A percentile compares a stretch with the other conserved stretches of the same genome.
Evolutionary conservation across 2,113 vertebrate species (phyloP).

Genomic region (Chionomys nivalis): DNA sequence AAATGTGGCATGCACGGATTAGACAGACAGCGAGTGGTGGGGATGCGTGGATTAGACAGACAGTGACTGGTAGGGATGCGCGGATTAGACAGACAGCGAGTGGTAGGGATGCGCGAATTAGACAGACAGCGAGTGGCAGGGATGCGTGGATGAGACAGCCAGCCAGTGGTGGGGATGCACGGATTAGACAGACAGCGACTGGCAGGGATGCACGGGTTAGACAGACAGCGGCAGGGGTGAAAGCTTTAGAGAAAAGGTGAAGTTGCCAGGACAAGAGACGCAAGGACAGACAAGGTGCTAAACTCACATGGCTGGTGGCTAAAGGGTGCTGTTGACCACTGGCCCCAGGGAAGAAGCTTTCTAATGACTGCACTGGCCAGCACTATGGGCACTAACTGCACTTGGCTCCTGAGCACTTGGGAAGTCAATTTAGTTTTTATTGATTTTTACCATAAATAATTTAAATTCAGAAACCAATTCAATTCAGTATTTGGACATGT

Average conservation of each 20-base stretch:
- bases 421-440: neutral
- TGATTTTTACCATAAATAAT: neutral
- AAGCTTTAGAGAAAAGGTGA: neutral
- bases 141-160: too few relatives aligned
- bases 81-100: too few relatives aligned
- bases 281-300: neutral
- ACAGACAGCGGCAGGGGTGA: neutral
- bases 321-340: neutral
- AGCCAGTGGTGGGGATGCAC: too few relatives aligned
- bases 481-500: neutral
- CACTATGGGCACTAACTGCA: too few relatives aligned
- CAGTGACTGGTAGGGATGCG: too few relatives aligned
- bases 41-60: too few relatives aligned
- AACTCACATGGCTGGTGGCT: neutral
- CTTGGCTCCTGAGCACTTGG: neutral
- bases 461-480: slow-evolving; percentile 22
- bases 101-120: neutral
- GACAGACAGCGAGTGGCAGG: neutral
- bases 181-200: too few relatives aligned
- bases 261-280: neutral
- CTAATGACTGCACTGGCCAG: neutral
- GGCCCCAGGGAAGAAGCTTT: neutral
- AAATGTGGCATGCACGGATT: neutral
- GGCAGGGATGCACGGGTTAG: too few relatives aligned
- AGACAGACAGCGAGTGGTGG: neutral